These are phyloP conservation scores for Synaphobranchus kaupii DNA, from an alignment of 2,797 vertebrate genomes.

Conservation along the genomic window DNA sequence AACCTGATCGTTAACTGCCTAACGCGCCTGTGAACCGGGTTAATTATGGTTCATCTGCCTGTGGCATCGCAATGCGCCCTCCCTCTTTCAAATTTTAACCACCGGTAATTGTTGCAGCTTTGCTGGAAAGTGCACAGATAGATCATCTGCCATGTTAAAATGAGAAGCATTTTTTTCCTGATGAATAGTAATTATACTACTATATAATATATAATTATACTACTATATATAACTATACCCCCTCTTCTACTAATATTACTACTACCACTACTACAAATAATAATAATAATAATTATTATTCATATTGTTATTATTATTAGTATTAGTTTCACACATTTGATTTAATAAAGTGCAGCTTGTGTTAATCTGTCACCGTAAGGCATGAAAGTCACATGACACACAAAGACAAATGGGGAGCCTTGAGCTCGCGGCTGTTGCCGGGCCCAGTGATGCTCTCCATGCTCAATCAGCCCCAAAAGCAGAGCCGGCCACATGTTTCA, in stretches of 20 bases:
- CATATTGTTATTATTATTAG: too few species aligned
- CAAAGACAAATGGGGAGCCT: background rate
- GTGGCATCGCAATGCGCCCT: background rate
- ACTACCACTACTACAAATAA: too few species aligned
- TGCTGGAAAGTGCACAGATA: background rate
- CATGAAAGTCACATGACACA: background rate
- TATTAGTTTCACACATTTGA: background rate
- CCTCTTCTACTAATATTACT: too few species aligned
- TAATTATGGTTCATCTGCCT: constrained; percentile 12
- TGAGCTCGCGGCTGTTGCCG: background rate
- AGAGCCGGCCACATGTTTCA: constrained; percentile 8
- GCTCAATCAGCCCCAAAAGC: background rate
- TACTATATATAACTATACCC: too few species aligned
- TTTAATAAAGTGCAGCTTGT: background rate
- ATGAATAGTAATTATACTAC: background rate
- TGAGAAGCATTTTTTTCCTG: background rate
- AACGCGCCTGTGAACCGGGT: background rate
- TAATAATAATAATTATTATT: too few species aligned
- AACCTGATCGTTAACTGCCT: constrained; percentile 2
- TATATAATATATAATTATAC: background rate
- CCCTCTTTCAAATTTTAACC: background rate
- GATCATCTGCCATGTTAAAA: background rate
- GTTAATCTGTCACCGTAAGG: background rate
- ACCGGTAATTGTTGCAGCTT: background rate
- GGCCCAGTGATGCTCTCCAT: background rate